These are phyloP conservation scores for Amblyjoppa proteus DNA, from an alignment of 2,888 invertebrate species.

Conservation along the genomic window DNA sequence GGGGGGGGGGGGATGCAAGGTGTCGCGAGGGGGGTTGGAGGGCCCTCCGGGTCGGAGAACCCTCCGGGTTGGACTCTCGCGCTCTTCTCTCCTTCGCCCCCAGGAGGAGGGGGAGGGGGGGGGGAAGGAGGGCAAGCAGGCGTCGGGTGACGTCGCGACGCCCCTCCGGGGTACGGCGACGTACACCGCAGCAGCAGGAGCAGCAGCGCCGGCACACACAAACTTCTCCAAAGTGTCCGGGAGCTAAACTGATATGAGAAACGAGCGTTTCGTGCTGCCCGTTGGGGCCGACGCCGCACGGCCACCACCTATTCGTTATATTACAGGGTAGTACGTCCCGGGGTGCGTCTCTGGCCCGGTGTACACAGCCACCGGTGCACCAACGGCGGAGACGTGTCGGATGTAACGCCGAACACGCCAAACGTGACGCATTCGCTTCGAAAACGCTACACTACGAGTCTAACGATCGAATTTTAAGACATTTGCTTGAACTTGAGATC, in stretches of 20 bases:
- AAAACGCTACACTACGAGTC: slow-evolving; percentile 34
- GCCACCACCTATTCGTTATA: slow-evolving; percentile 81
- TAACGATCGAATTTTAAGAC: not conserved
- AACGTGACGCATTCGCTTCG: slow-evolving; percentile 58
- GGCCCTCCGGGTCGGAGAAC: slow-evolving; percentile 35
- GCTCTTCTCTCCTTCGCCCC: slow-evolving; percentile 32
- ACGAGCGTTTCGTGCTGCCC: slow-evolving; percentile 84
- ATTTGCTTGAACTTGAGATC: too few relatives aligned
- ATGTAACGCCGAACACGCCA: slow-evolving; percentile 53
- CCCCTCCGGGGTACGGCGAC: slow-evolving; percentile 76
- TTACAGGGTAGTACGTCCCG: slow-evolving; percentile 77
- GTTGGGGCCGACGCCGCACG: slow-evolving; percentile 80
- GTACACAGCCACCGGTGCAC: slow-evolving; percentile 48
- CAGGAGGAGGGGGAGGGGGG: slow-evolving; percentile 43
- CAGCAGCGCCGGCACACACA: slow-evolving; percentile 64
- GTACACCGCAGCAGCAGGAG: slow-evolving; percentile 43
- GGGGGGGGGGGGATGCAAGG: slow-evolving; percentile 51
- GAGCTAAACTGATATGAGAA: slow-evolving; percentile 84
- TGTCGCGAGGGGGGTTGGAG: slow-evolving; percentile 63
- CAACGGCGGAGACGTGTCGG: slow-evolving; percentile 49
- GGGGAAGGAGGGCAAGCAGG: slow-evolving; percentile 70
- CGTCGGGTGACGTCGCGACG: slow-evolving; percentile 82
- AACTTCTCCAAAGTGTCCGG: slow-evolving; percentile 84
- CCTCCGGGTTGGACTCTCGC: slow-evolving; percentile 49
- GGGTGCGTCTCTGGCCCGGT: slow-evolving; percentile 70